A percentile compares a stretch with the other conserved stretches of the same genome.
Conservation (phyloP, 2,888 invertebrate species). For the Muschampia plurimacula region DNA sequence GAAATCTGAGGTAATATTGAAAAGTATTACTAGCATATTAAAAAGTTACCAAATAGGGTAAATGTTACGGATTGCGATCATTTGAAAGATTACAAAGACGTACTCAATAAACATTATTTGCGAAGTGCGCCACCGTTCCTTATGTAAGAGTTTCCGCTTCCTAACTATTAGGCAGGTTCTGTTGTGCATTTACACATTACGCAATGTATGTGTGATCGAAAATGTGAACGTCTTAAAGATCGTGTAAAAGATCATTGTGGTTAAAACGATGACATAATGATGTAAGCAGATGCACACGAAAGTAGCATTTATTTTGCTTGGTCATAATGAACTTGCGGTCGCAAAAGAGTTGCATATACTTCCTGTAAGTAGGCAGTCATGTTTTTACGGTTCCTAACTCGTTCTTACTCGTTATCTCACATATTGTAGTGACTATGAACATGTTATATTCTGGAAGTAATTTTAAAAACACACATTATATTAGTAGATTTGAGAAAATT, state of each 20-base stretch:
- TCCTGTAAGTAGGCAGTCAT: not conserved
- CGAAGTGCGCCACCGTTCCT: conserved; percentile 45
- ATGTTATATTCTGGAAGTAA: no score
- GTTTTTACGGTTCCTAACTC: no score
- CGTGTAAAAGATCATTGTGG: conserved; percentile 26
- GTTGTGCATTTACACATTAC: conserved; percentile 31
- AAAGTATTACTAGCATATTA: no score
- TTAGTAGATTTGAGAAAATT: no score
- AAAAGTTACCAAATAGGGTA: not conserved
- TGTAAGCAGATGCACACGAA: conserved; percentile 23
- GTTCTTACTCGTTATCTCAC: no score
- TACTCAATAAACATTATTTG: conserved; percentile 39
- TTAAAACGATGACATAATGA: conserved; percentile 23
- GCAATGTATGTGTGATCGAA: conserved; percentile 32
- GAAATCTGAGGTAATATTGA: no score
- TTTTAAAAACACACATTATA: no score
- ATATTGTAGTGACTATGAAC: no score
- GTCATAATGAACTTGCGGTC: conserved; percentile 16
- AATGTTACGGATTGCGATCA: conserved; percentile 1
- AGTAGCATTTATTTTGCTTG: conserved; percentile 21
- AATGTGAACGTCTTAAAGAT: conserved; percentile 25
- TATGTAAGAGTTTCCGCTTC: conserved; percentile 45
- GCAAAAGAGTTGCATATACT: conserved; percentile 3
- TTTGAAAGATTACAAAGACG: conserved; percentile 26
- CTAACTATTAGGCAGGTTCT: conserved; percentile 39